Evolutionary conservation across 2,797 vertebrate species (phyloP).

Genomic region (Telmatherina bonti): DNA sequence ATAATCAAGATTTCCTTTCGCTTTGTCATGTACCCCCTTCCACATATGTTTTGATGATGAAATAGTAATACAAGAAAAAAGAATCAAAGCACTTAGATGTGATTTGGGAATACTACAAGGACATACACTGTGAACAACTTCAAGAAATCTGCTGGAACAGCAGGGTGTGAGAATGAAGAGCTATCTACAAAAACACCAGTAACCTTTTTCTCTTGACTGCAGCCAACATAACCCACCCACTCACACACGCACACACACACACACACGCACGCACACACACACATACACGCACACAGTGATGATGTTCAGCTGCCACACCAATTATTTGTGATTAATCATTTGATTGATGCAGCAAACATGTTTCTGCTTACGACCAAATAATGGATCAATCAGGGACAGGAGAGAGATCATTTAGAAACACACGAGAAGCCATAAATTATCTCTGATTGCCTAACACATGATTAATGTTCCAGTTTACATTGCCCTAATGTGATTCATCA

Average conservation of each 20-base stretch:
- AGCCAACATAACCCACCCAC: conserved; percentile 8
- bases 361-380: conserved; percentile 80
- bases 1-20: too few relatives aligned
- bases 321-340: conserved; percentile 79
- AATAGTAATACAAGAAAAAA: neutral
- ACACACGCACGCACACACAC: neutral
- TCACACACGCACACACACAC: conserved; percentile 9
- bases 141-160: neutral
- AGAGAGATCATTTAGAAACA: conserved; percentile 77
- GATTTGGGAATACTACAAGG: too few relatives aligned
- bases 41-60: neutral
- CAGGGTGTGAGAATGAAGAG: neutral
- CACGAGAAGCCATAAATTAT: conserved; percentile 78
- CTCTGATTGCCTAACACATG: conserved; percentile 75
- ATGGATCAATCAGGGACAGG: conserved; percentile 78
- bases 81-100: neutral
- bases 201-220: neutral
- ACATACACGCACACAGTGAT: conserved; percentile 27
- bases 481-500: conserved; percentile 75
- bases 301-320: conserved; percentile 67
- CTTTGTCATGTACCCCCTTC: too few relatives aligned
- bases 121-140: neutral
- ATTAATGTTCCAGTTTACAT: conserved; percentile 71
- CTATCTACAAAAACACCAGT: conserved; percentile 1
- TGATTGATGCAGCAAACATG: conserved; percentile 79